Evolutionary conservation across 2,888 invertebrate species (phyloP).

Genomic region (Cybosia mesomella): DNA sequence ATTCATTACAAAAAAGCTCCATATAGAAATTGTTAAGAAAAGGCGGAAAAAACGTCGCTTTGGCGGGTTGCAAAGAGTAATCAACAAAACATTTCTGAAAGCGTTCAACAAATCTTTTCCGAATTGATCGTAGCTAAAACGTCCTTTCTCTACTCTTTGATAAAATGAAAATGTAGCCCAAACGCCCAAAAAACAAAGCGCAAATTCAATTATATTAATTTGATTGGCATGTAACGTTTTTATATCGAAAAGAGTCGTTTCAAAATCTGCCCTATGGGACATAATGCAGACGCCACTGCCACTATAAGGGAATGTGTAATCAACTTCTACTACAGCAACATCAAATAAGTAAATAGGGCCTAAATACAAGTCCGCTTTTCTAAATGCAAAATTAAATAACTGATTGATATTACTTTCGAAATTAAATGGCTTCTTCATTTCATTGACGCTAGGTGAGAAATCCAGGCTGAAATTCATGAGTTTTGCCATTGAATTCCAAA

Average conservation of each 20-base stretch:
- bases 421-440: conserved; percentile 64
- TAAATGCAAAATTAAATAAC: conserved; percentile 66
- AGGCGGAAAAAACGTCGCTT: conserved; percentile 68
- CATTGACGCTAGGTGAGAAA: conserved; percentile 55
- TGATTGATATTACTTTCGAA: conserved; percentile 68
- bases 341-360: conserved; percentile 77
- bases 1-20: conserved; percentile 78
- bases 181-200: conserved; percentile 65
- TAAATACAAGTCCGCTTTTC: conserved; percentile 72
- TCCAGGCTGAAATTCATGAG: conserved; percentile 76
- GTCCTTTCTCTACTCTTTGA: conserved; percentile 58
- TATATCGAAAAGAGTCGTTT: conserved; percentile 69
- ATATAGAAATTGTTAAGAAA: conserved; percentile 70
- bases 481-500: conserved; percentile 72
- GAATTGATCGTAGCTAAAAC: conserved; percentile 65
- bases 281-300: conserved; percentile 79
- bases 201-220: conserved; percentile 53
- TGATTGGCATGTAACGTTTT: conserved; percentile 61
- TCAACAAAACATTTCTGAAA: conserved; percentile 66
- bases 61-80: conserved; percentile 69
- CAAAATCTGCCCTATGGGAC: conserved; percentile 72
- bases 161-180: conserved; percentile 73
- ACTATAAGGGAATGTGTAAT: conserved; percentile 68
- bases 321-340: conserved; percentile 69
- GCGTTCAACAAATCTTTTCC: conserved; percentile 78